A percentile compares a stretch with the other conserved stretches of the same genome.
Evolutionary conservation across 2,888 invertebrate genomes (phyloP).

Genomic region (Hoplodrina ambigua): DNA sequence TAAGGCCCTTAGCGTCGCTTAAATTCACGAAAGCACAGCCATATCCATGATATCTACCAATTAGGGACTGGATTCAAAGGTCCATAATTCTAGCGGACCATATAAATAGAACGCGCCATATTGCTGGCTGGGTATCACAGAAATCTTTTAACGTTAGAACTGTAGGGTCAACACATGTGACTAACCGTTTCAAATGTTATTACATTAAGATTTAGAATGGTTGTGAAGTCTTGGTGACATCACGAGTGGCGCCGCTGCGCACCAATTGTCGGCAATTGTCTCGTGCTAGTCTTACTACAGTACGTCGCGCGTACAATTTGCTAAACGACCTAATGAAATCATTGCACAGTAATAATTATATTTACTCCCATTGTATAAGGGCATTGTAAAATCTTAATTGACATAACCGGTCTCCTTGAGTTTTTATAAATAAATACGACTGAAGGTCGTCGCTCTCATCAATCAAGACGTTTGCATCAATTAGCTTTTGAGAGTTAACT

Average conservation of each 20-base stretch:
- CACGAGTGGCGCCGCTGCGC: conserved; percentile 85
- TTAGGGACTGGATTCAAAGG: conserved; percentile 49
- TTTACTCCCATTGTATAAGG: conserved; percentile 74
- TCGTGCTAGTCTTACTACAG: conserved; percentile 73
- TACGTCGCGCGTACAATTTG: conserved; percentile 71
- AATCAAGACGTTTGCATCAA: conserved; percentile 84
- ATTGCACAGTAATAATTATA: conserved; percentile 81
- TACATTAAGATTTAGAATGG: conserved; percentile 63
- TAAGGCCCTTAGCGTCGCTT: conserved; percentile 47
- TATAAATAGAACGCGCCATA: conserved; percentile 31
- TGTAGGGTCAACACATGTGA: conserved; percentile 35
- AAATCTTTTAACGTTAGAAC: conserved; percentile 24
- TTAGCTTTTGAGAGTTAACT: conserved; percentile 79
- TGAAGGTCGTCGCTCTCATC: conserved; percentile 84
- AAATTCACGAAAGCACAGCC: conserved; percentile 44
- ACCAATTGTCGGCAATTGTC: conserved; percentile 88
- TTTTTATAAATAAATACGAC: conserved; percentile 68
- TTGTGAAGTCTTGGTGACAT: conserved; percentile 79
- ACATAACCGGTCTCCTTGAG: conserved; percentile 64
- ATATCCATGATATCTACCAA: conserved; percentile 57
- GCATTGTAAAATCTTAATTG: conserved; percentile 73
- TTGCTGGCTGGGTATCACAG: conserved; percentile 45
- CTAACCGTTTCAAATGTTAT: conserved; percentile 55
- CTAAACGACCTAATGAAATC: conserved; percentile 80
- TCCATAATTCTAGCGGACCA: conserved; percentile 17